phyloP scores from a whole-genome alignment of 1,140 invertebrate genomes.

The Ceratosolen fusciceps region DNA sequence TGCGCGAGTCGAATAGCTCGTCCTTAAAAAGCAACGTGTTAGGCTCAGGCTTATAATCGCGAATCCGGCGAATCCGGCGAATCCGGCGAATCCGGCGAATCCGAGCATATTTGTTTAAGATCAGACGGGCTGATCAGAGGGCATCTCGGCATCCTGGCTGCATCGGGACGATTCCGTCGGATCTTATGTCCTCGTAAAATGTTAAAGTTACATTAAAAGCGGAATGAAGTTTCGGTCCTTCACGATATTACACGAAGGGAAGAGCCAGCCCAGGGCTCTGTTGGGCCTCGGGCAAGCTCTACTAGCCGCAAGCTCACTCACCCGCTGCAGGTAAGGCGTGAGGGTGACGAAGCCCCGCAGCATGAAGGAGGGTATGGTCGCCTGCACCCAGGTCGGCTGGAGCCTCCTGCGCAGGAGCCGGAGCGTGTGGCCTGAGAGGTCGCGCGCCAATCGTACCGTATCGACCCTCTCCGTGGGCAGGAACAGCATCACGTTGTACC shows the following conservation, averaged over 20 bases:
- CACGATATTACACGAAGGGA: too few species aligned
- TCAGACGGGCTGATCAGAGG: too few species aligned
- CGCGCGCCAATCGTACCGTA: slow-evolving; percentile 64
- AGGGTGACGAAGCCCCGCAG: slow-evolving; percentile 83
- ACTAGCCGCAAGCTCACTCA: slow-evolving; percentile 64
- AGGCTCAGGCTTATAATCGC: too few species aligned
- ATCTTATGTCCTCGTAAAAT: neutral
- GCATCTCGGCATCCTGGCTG: too few species aligned
- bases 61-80: too few species aligned
- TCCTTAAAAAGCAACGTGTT: too few species aligned
- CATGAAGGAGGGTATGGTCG: slow-evolving; percentile 83
- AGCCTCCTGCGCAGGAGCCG: slow-evolving; percentile 78
- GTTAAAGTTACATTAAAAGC: neutral
- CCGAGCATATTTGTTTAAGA: too few species aligned
- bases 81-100: too few species aligned
- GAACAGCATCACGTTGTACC: slow-evolving; percentile 72
- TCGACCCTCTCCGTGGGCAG: slow-evolving; percentile 68
- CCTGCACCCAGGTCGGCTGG: slow-evolving; percentile 78
- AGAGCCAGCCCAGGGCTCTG: too few species aligned
- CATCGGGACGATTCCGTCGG: too few species aligned
- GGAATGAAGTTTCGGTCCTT: neutral
- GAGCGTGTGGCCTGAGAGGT: slow-evolving; percentile 70
- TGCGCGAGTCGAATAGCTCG: too few species aligned
- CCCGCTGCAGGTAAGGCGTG: slow-evolving; percentile 83
- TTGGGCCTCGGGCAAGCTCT: too few species aligned